A percentile compares a stretch with the other conserved stretches of the same genome.
phyloP scores from a whole-genome alignment of 1,140 invertebrate genomes.

The Apocrypta bakeri region DNA sequence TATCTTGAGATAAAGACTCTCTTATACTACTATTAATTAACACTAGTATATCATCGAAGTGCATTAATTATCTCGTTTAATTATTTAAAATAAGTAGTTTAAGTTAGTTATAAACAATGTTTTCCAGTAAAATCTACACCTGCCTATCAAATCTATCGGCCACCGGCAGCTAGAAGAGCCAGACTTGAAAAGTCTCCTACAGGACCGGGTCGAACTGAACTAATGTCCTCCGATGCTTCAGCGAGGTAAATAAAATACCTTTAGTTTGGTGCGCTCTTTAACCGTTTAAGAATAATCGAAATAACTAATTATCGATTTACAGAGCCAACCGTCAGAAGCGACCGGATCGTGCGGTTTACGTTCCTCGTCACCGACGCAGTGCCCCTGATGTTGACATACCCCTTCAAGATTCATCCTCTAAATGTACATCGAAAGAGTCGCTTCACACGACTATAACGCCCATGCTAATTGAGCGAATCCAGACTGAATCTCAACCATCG shows the following conservation, averaged over 20 bases:
- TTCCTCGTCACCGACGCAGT: constrained; percentile 81
- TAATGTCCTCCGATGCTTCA: constrained; percentile 45
- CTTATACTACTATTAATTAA: no score
- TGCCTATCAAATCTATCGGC: constrained; percentile 69
- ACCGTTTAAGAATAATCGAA: not conserved
- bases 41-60: no score
- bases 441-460: not conserved
- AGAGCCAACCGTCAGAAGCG: constrained; percentile 75
- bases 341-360: constrained; percentile 86
- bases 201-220: constrained; percentile 31
- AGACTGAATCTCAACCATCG: not conserved
- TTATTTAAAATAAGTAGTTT: no score
- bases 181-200: constrained; percentile 51
- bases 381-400: constrained; percentile 68
- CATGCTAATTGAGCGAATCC: not conserved
- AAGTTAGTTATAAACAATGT: no score
- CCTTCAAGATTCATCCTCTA: not conserved
- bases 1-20: no score
- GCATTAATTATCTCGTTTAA: no score
- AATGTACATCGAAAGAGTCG: constrained; percentile 8
- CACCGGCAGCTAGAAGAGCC: constrained; percentile 67
- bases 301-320: not conserved
- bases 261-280: no score
- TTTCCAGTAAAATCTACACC: constrained; percentile 66
- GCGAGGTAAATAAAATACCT: constrained; percentile 45